These are phyloP conservation scores for Chalcis sispes DNA, from an alignment of 2,888 invertebrate species.

Conservation along the genomic window DNA sequence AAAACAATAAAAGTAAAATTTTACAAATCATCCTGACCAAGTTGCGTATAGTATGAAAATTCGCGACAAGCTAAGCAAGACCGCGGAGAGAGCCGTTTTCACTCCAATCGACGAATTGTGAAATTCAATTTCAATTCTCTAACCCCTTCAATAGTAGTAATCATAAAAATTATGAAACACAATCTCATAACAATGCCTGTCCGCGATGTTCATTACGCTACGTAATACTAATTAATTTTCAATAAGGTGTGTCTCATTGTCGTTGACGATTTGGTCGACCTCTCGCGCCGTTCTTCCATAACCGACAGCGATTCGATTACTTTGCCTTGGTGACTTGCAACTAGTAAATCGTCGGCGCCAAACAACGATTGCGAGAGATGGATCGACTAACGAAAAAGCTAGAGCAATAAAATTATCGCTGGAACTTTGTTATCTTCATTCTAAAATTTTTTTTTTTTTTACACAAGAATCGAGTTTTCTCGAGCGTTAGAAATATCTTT, in stretches of 20 bases:
- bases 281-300: conserved; percentile 32
- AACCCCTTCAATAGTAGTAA: neutral
- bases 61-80: conserved; percentile 19
- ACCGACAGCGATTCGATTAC: neutral
- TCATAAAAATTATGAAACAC: conserved; percentile 7
- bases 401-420: conserved; percentile 6
- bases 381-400: neutral
- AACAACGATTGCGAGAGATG: neutral
- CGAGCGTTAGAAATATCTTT: neutral
- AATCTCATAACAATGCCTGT: conserved; percentile 12
- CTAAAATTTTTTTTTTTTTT: neutral
- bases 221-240: conserved; percentile 40
- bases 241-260: conserved; percentile 30
- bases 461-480: neutral
- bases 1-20: conserved; percentile 1
- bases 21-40: neutral
- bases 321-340: neutral
- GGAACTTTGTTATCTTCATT: neutral
- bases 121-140: neutral
- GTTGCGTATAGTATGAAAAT: neutral
- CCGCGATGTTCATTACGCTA: conserved; percentile 1
- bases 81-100: no score
- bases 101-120: no score
- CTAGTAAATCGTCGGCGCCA: neutral
- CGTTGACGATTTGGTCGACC: neutral